Evolutionary conservation across 2,888 invertebrate species (phyloP).

Genomic region (Exocentrus adspersus): DNA sequence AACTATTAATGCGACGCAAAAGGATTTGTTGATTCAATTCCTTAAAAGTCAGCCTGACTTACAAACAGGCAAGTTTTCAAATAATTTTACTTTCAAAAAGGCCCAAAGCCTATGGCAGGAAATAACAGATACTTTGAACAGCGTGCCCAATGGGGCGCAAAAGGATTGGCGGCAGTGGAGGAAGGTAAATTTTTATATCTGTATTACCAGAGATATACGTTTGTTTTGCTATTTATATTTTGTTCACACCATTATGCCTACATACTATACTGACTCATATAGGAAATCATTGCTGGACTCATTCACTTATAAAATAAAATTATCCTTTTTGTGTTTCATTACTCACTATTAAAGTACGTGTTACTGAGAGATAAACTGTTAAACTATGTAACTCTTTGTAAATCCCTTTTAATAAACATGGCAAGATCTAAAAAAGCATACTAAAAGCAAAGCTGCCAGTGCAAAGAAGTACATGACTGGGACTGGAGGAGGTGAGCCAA

Average conservation of each 20-base stretch:
- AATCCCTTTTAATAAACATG: background rate
- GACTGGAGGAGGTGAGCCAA: background rate
- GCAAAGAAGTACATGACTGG: background rate
- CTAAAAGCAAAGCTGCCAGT: background rate
- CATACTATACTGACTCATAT: too few relatives aligned
- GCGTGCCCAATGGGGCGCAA: conserved; percentile 14
- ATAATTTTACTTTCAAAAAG: conserved; percentile 6
- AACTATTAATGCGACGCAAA: background rate
- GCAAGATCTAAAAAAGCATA: background rate
- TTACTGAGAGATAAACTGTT: too few relatives aligned
- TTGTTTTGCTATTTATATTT: too few relatives aligned
- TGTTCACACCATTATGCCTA: too few relatives aligned
- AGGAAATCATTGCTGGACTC: too few relatives aligned
- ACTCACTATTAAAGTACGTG: too few relatives aligned
- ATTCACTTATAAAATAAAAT: too few relatives aligned
- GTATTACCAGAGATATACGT: too few relatives aligned
- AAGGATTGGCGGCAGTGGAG: conserved; percentile 21
- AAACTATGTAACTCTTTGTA: background rate
- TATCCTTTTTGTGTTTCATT: too few relatives aligned
- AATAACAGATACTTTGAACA: background rate
- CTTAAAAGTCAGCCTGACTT: background rate
- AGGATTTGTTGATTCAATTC: background rate
- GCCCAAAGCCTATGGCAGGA: conserved; percentile 13
- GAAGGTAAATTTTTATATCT: conserved; percentile 15
- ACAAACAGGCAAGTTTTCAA: conserved; percentile 1